Evolutionary conservation across 2,797 vertebrate species (phyloP), one percentile per base, ranked within the genome.

Genomic region (Eleutherodactylus coqui): DNA sequence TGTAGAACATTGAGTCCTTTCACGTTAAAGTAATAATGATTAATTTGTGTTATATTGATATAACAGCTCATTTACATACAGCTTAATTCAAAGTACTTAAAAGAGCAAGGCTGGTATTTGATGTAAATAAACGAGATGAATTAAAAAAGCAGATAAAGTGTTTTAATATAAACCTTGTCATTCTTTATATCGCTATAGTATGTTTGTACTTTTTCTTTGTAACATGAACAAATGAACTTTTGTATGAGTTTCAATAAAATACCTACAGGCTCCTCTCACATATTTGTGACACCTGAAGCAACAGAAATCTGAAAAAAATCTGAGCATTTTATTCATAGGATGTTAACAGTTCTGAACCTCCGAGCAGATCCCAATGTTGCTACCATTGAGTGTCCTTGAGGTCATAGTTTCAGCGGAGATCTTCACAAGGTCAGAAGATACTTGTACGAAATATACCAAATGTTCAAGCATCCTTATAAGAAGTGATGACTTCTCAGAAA

Each of bases 91-190:
- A 47, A 9, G n/a, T 17, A 75, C 43, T 75, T 45, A 49, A 19
- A 45, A 47, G 24, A 8, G n/a, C n/a, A 5, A 17, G 24, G 0
- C 72, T 75, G 11, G 49, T 29, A 45, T 47, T 17, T 75, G 72
- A 45, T 47, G 43, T 75, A 24, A 47, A 43, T 45, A 27, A 49
- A 29, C 49, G 43, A 49, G 72, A 75, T 10, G 0, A 9, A 13
- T 41, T 38, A 17, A 41, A 41, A 70, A 36, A 70, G 19, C 34
- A 19, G 67, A 19, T 70, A 41, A 29, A 27, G 27, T 36, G 34
- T 69, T 69, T 34, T 36, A 29, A n/a, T 45, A 47, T 13, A 75
- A 73, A 75, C n/a, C 24, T 47, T 75, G 43, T 47, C 43, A 75
- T 45, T 75, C n/a, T 69, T 38, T 38, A 36, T 7, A 60, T 29